These are phyloP conservation scores for Agonopterix arenella DNA, from an alignment of 2,888 invertebrate species.

Conservation along the genomic window DNA sequence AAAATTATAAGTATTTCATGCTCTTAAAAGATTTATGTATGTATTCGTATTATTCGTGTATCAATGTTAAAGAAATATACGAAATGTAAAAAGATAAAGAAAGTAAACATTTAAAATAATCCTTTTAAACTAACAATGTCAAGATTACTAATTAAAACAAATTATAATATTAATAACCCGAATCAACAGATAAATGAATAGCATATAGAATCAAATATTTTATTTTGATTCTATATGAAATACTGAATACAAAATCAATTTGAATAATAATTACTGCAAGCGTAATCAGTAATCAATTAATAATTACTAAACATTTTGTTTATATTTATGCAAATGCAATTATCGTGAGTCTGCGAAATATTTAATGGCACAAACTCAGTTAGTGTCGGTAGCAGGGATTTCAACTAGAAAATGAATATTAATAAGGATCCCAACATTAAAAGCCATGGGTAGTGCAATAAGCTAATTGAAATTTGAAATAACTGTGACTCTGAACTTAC, in stretches of 20 bases:
- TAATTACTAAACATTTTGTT: slow-evolving; percentile 2
- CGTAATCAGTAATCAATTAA: background rate
- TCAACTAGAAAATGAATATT: slow-evolving; percentile 32
- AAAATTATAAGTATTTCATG: too few species aligned
- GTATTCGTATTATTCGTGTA: too few species aligned
- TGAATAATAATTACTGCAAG: background rate
- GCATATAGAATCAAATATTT: too few species aligned
- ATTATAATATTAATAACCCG: too few species aligned
- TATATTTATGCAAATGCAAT: slow-evolving; percentile 35
- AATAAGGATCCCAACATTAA: slow-evolving; percentile 20
- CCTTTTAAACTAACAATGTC: too few species aligned
- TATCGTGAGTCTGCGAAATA: slow-evolving; percentile 35
- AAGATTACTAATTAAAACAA: too few species aligned
- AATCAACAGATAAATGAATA: too few species aligned
- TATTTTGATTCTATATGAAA: background rate
- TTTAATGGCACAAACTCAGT: slow-evolving; percentile 28
- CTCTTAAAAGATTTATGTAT: too few species aligned
- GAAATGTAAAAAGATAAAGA: too few species aligned
- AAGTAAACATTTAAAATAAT: too few species aligned
- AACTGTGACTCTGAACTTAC: background rate
- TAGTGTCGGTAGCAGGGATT: slow-evolving; percentile 18
- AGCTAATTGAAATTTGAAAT: slow-evolving; percentile 2
- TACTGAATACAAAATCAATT: background rate
- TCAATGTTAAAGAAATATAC: too few species aligned
- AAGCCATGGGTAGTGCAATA: slow-evolving; percentile 5